phyloP scores from a whole-genome alignment of 2,888 invertebrate genomes.

The Eupsilia transversa region DNA sequence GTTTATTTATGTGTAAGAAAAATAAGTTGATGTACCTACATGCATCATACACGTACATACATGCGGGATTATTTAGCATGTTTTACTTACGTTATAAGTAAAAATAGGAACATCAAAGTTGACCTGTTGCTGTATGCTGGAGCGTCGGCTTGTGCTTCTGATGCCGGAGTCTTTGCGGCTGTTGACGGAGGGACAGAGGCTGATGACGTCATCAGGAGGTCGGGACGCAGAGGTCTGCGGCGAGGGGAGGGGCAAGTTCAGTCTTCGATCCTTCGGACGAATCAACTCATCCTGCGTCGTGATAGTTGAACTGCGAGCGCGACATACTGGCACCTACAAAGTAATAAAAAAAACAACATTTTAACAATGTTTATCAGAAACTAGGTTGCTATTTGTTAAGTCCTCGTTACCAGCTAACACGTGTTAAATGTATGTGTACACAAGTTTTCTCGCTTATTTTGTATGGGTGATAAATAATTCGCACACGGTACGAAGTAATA shows the following conservation, averaged over 20 bases:
- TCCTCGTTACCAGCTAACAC: slow-evolving; percentile 45
- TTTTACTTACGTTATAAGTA: slow-evolving; percentile 63
- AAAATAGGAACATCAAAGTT: slow-evolving; percentile 63
- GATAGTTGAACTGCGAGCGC: slow-evolving; percentile 88
- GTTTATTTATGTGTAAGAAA: slow-evolving; percentile 60
- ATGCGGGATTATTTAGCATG: slow-evolving; percentile 56
- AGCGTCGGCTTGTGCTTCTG: slow-evolving; percentile 95
- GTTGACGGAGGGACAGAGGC: slow-evolving; percentile 94
- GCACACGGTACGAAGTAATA: slow-evolving; percentile 15
- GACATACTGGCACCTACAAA: slow-evolving; percentile 84
- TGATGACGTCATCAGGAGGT: slow-evolving; percentile 91
- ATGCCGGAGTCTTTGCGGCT: slow-evolving; percentile 97
- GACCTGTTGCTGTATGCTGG: slow-evolving; percentile 96
- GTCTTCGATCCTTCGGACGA: slow-evolving; percentile 82
- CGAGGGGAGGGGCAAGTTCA: slow-evolving; percentile 86
- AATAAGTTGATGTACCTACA: slow-evolving; percentile 55
- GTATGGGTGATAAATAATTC: slow-evolving; percentile 44
- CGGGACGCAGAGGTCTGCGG: slow-evolving; percentile 72
- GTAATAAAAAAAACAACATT: slow-evolving; percentile 26
- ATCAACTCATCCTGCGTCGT: slow-evolving; percentile 83
- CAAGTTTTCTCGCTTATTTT: slow-evolving; percentile 44
- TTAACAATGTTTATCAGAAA: slow-evolving; percentile 37
- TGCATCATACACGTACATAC: slow-evolving; percentile 45
- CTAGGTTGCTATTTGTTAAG: slow-evolving; percentile 30
- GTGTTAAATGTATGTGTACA: slow-evolving; percentile 53